Percentiles rank a stretch among this genome's conserved stretches.
Evolutionary conservation across 2,797 vertebrate species (phyloP).

Genomic region (Ctenopoma multispine): DNA sequence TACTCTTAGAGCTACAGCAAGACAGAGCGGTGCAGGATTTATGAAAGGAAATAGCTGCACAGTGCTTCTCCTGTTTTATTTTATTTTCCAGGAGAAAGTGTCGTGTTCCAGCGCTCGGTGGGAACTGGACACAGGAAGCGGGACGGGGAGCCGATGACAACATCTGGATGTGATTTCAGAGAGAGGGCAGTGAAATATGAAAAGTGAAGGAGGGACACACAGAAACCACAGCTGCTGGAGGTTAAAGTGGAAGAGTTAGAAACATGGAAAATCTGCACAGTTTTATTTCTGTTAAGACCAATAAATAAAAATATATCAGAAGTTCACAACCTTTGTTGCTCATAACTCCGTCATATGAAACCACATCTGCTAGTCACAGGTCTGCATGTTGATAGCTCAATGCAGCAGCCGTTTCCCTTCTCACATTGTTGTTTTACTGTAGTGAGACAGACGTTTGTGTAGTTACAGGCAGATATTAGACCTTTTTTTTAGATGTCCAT

Average conservation of each 20-base stretch:
- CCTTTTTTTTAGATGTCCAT: too few relatives aligned
- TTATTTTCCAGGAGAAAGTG: constrained; percentile 85
- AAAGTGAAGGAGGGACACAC: constrained; percentile 68
- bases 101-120: constrained; percentile 80
- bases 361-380: background rate
- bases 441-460: too few relatives aligned
- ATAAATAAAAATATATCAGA: constrained; percentile 30
- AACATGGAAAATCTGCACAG: constrained; percentile 29
- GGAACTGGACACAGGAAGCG: constrained; percentile 81
- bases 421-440: background rate
- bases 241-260: constrained; percentile 32
- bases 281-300: constrained; percentile 23
- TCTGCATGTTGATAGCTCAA: background rate
- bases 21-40: constrained; percentile 75
- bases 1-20: constrained; percentile 33
- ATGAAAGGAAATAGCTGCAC: constrained; percentile 83
- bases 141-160: constrained; percentile 76
- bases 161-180: constrained; percentile 84
- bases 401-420: too few relatives aligned
- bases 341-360: too few relatives aligned
- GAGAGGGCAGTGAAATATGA: constrained; percentile 79
- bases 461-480: too few relatives aligned
- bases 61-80: constrained; percentile 79
- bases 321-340: constrained; percentile 22
- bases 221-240: constrained; percentile 22